phyloP scores from a whole-genome alignment of 2,888 invertebrate species.

The Drosophila peninsularis region DNA sequence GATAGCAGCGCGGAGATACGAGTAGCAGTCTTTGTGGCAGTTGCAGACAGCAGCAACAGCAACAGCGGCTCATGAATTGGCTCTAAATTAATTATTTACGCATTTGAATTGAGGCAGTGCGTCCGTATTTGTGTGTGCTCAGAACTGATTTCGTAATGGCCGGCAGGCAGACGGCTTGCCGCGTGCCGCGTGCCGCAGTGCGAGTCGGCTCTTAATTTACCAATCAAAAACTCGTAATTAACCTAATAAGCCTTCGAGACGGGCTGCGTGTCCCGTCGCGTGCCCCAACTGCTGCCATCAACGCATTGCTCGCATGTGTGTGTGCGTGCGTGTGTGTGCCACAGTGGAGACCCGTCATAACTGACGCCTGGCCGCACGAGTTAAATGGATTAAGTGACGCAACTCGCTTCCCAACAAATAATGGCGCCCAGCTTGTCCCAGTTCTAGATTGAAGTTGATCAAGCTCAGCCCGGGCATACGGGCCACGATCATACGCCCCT shows the following conservation, averaged over 20 bases:
- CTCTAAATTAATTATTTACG: constrained; percentile 81
- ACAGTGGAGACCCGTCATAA: constrained; percentile 49
- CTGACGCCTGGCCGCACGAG: constrained; percentile 55
- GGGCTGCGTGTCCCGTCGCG: constrained; percentile 63
- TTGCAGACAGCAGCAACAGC: constrained; percentile 9
- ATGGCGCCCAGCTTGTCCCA: constrained; percentile 48
- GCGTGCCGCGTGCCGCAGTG: constrained; percentile 63
- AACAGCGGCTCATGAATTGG: constrained; percentile 68
- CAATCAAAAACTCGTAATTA: constrained; percentile 82
- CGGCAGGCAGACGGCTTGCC: constrained; percentile 56
- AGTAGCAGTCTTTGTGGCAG: constrained; percentile 26
- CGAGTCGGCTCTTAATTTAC: constrained; percentile 70
- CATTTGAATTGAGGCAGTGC: constrained; percentile 77
- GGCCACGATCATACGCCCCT: constrained; percentile 32
- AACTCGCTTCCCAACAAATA: constrained; percentile 70
- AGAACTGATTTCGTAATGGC: constrained; percentile 78
- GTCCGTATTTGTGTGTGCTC: constrained; percentile 59
- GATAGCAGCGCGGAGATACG: constrained; percentile 39
- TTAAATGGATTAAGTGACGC: constrained; percentile 76
- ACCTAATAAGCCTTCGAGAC: constrained; percentile 76
- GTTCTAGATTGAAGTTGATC: constrained; percentile 48
- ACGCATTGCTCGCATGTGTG: constrained; percentile 35
- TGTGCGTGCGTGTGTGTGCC: constrained; percentile 24
- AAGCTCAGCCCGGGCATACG: constrained; percentile 42
- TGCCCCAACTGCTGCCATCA: constrained; percentile 60